A percentile compares a stretch with the other conserved stretches of the same genome.
Evolutionary conservation across 2,888 invertebrate genomes (phyloP).

Genomic region (Molorchus minor): DNA sequence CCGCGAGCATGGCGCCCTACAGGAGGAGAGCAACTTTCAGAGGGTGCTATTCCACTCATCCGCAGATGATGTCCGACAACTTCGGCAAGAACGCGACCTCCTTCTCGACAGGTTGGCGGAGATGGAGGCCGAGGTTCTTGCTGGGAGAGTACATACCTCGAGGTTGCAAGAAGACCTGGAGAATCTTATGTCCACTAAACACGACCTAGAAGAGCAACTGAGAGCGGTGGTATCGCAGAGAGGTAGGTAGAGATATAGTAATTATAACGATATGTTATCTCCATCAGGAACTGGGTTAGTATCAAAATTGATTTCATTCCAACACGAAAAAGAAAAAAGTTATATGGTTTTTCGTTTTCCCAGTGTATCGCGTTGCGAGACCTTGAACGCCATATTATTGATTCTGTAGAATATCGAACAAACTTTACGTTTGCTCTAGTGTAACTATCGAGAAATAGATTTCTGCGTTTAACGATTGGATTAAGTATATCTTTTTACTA

Average conservation of each 20-base stretch:
- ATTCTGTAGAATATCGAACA: neutral
- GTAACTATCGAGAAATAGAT: too few species aligned
- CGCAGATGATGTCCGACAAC: conserved; percentile 68
- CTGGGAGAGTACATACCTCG: conserved; percentile 72
- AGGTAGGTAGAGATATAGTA: too few species aligned
- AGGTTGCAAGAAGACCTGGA: conserved; percentile 73
- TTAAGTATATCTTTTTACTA: too few species aligned
- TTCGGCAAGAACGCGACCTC: conserved; percentile 79
- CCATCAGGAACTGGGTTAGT: too few species aligned
- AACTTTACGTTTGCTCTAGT: neutral
- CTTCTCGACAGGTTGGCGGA: conserved; percentile 75
- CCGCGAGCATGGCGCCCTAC: conserved; percentile 72
- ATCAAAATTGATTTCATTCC: too few species aligned
- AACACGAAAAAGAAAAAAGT: too few species aligned
- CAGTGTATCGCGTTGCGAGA: neutral
- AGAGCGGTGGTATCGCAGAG: conserved; percentile 67
- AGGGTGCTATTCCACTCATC: conserved; percentile 58
- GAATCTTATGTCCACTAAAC: conserved; percentile 67
- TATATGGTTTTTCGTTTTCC: too few species aligned
- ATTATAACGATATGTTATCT: too few species aligned
- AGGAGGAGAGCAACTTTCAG: conserved; percentile 52
- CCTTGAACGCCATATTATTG: conserved; percentile 1
- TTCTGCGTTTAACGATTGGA: too few species aligned
- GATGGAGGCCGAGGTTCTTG: conserved; percentile 77
- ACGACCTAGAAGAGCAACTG: conserved; percentile 70